Evolutionary conservation across 2,888 invertebrate species (phyloP), one percentile per base, ranked within the genome.

Genomic region (Dryobota labecula): DNA sequence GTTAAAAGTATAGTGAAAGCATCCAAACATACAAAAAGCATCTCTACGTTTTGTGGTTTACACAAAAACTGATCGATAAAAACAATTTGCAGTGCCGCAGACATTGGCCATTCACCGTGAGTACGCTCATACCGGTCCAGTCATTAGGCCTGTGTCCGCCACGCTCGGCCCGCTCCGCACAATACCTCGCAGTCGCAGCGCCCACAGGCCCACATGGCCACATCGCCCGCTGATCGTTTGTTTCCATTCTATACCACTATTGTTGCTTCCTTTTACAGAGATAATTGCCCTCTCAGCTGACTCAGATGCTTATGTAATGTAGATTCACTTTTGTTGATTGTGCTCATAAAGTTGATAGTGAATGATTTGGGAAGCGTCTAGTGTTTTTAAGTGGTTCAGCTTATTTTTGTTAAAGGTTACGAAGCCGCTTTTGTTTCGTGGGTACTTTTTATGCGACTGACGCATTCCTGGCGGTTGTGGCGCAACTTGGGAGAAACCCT

Each of bases 281-380:
- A 67, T 71, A 76, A 71, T 74, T 58, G 74, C 63, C 47, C 58
- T 63, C 63, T 71, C 49, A 54, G 72, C 78, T 77, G 82, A 72
- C 27, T 78, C 78, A 72, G 78, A 58, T 33, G 69, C 49, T 72
- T 77, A 77, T 78, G 82, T 78, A 69, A 77, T 81, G 62, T 43
- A 49, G 70, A 72, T 70, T 75, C 72, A 71, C 83, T 84, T 82
- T 83, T 82, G 62, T 76, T 78, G 72, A 68, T 66, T 70, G 69
- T 45, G 47, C 47, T 80, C 66, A 62, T 66, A 64, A 64, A 58
- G 56, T 70, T 80, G 63, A 73, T 70, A 62, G 78, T 64, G 51
- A 58, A 51, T 51, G n/a, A n/a, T 64, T 65, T 70, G 69, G 65
- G 78, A 76, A 70, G 33, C 38, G 41, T 20, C 11, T 45, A 9